phyloP scores from a whole-genome alignment of 2,797 vertebrate genomes.

The Chrysolophus pictus region DNA sequence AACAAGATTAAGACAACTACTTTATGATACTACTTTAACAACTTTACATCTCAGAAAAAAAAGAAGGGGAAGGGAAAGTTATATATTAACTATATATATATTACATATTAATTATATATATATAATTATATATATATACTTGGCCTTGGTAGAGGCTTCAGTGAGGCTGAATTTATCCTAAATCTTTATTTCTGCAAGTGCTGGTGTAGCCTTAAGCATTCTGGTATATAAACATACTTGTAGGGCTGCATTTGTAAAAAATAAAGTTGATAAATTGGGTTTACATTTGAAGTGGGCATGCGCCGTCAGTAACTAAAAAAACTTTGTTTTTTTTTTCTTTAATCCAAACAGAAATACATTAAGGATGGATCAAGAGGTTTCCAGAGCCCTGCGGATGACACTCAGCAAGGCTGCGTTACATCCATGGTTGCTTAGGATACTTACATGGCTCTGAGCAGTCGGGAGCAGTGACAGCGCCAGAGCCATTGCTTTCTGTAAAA shows the following conservation, averaged over 20 bases:
- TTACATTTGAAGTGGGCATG: neutral
- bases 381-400: neutral
- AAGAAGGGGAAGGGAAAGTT: neutral
- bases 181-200: neutral
- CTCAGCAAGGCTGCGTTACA: neutral
- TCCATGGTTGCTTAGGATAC: neutral
- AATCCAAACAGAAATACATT: neutral
- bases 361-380: neutral
- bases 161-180: neutral
- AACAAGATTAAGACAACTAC: neutral
- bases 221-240: neutral
- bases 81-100: too few relatives aligned
- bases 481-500: neutral
- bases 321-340: too few relatives aligned
- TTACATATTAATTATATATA: too few relatives aligned
- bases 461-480: rapidly evolving
- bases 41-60: neutral
- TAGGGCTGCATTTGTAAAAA: neutral
- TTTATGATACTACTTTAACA: conserved; percentile 14
- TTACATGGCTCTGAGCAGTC: rapidly evolving
- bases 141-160: neutral
- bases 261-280: neutral
- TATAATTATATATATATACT: neutral
- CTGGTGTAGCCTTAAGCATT: neutral
- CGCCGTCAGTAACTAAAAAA: neutral